A percentile compares a stretch with the other conserved stretches of the same genome.
These are phyloP conservation scores for Metacarcinus magister DNA, from an alignment of 2,888 invertebrate species.

Conservation along the genomic window DNA sequence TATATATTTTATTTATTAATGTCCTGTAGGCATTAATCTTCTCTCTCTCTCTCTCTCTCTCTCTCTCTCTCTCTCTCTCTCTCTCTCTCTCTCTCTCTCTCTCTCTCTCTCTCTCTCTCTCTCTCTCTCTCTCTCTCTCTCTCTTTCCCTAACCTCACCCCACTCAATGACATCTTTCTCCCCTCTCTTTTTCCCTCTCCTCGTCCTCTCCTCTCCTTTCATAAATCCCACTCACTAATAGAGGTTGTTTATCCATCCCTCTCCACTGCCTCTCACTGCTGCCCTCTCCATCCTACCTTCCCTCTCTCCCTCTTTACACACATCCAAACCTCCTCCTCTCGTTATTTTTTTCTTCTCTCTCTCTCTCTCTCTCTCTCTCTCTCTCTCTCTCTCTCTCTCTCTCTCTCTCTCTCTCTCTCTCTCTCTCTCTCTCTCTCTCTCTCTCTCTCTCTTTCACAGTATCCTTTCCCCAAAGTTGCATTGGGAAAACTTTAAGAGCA, in stretches of 20 bases:
- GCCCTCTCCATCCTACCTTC: too few relatives aligned
- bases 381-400: not conserved
- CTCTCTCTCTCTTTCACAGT: too few relatives aligned
- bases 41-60: not conserved
- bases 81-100: constrained; percentile 52
- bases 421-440: not conserved
- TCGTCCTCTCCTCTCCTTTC: not conserved
- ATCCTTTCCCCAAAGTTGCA: not conserved
- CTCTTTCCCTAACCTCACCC: too few relatives aligned
- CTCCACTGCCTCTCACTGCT: too few relatives aligned
- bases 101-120: constrained; percentile 50
- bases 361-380: not conserved
- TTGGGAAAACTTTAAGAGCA: constrained; percentile 58
- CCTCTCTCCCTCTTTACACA: too few relatives aligned
- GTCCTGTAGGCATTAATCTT: not conserved
- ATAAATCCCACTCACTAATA: too few relatives aligned
- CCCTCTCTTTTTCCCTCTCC: not conserved
- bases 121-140: constrained; percentile 29
- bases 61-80: constrained; percentile 50
- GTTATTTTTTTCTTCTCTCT: not conserved
- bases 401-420: not conserved
- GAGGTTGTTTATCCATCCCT: too few relatives aligned
- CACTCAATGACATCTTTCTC: too few relatives aligned
- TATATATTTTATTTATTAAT: not conserved
- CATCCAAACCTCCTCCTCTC: too few relatives aligned